Base-by-base conservation (phyloP, 2,888 invertebrate genomes). In the Microplitis deprimator region DNA sequence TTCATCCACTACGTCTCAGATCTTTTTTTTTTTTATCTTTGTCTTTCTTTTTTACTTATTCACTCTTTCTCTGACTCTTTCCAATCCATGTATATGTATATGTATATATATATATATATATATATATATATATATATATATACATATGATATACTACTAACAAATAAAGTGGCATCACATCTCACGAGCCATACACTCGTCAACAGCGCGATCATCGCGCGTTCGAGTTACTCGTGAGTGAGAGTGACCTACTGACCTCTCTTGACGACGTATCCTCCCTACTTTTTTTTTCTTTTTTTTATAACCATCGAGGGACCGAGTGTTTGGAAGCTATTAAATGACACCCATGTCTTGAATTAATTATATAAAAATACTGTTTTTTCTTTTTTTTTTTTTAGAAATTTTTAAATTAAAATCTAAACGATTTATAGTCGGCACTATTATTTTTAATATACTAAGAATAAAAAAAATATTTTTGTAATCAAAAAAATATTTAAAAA, bases 181-280 rank as follows among this genome's bases (percentile, higher is more conserved):
- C 29, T 29, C 29, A 29, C 40, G 39, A 8, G 20, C 13, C 60
- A 29, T 29, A 70, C n/a, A 72, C 61, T 10, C 10, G 62, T 62
- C 71, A 60, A 39, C 39, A 39, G 17, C 29, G 50, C 70, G 72
- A 67, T 65, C 60, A 77, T 41, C 70, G 62, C 68, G 41, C 79
- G 73, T 70, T 67, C 41, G 77, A 70, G 70, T 79, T 68, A 75
- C 80, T 75, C 80, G 82, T 81, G 81, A 86, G 89, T 84, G 87
- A 89, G 88, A 88, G 88, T 88, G 88, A 89, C 89, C 89, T 85
- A 89, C 88, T 89, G 87, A 88, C 89, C 88, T 85, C 84, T 83
- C 85, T 84, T 75, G 50, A 50, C 50, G 50, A 50, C 50, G 50
- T 50, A 50, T 50, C 64, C 62, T 76, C 68, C 79, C 60, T 73